Percentiles rank a stretch among this genome's conserved stretches.
Evolutionary conservation across 2,888 invertebrate genomes (phyloP).

Genomic region (Tenthredo notha): DNA sequence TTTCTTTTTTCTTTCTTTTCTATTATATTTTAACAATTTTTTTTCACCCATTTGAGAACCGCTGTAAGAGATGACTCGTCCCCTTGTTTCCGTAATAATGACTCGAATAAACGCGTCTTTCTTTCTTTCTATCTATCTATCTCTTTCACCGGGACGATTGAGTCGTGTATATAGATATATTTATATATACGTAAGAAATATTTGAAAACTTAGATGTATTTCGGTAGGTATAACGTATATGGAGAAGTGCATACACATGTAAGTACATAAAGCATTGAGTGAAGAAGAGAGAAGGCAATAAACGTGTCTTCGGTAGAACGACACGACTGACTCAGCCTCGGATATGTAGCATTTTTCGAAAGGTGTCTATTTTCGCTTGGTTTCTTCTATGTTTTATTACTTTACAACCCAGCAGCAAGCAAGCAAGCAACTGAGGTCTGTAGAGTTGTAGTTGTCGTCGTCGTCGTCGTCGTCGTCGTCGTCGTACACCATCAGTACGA

Average conservation of each 20-base stretch:
- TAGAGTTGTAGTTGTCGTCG: neutral
- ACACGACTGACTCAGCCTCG: constrained; percentile 40
- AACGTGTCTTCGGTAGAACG: constrained; percentile 36
- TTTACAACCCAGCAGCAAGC: neutral
- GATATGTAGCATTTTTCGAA: constrained; percentile 37
- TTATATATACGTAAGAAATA: neutral
- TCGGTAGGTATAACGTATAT: neutral
- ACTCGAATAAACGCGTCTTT: neutral
- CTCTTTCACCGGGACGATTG: neutral
- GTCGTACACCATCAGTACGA: neutral
- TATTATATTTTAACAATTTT: neutral
- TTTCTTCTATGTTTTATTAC: constrained; percentile 41
- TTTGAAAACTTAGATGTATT: neutral
- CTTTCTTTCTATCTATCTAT: neutral
- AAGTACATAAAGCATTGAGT: too few species aligned
- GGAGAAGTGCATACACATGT: neutral
- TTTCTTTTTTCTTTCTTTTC: neutral
- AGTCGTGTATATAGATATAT: neutral
- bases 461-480: neutral
- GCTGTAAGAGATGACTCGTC: neutral
- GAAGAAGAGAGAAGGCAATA: constrained; percentile 21
- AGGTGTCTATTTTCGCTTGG: constrained; percentile 36
- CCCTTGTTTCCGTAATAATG: constrained; percentile 15
- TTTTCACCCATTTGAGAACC: neutral
- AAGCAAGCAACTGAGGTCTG: neutral